These are phyloP conservation scores for Porites rus DNA, from an alignment of 92 coral and sea anemone genomes.

Conservation along the genomic window DNA sequence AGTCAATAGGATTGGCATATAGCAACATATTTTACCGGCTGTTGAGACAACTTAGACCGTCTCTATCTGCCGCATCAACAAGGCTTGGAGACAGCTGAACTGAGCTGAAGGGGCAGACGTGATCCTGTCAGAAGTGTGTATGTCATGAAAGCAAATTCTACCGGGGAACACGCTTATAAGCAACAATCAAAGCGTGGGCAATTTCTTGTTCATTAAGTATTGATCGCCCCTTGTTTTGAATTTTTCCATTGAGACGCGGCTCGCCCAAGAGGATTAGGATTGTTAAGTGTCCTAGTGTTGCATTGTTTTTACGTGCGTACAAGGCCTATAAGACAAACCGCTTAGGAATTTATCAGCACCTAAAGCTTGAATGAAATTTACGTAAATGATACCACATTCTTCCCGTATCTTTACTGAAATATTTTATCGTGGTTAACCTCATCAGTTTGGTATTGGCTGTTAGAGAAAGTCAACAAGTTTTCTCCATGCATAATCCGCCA, in stretches of 20 bases:
- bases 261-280: not conserved
- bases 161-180: conserved; percentile 2
- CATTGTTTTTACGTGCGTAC: not conserved
- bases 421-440: not conserved
- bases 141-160: not conserved
- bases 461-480: not conserved
- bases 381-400: not conserved
- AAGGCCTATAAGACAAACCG: not conserved
- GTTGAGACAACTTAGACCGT: too few species aligned
- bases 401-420: not conserved
- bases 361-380: not conserved
- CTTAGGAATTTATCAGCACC: not conserved
- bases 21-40: too few species aligned
- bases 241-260: not conserved
- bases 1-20: too few species aligned
- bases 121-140: too few species aligned
- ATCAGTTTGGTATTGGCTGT: not conserved
- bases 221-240: not conserved
- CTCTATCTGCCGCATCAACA: too few species aligned
- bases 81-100: not conserved
- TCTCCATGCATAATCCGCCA: not conserved
- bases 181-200: conserved; percentile 5
- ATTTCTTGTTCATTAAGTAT: not conserved
- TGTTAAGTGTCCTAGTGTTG: not conserved
- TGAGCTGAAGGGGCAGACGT: not conserved